Percentiles rank a stretch among this genome's conserved stretches.
Evolutionary conservation across 2,113 vertebrate species (phyloP).

Genomic region (Todiramphus saurophagus): DNA sequence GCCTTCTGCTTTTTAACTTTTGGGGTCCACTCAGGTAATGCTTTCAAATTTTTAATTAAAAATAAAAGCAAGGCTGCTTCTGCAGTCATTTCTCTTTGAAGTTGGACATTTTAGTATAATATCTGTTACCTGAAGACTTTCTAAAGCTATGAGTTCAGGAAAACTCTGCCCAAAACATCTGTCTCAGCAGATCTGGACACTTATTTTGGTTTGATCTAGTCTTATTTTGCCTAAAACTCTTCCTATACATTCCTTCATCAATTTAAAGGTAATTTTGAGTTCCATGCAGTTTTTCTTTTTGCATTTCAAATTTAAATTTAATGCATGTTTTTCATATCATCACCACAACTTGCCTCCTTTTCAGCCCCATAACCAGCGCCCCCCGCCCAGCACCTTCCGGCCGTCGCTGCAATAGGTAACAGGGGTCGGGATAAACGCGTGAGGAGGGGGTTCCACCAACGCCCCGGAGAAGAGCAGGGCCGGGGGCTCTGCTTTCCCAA

Average conservation of each 20-base stretch:
- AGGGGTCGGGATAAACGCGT: rapidly evolving
- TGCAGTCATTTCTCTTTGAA: constrained; percentile 44
- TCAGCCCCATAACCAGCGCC: not conserved
- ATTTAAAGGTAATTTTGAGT: constrained; percentile 12
- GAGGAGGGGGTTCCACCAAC: not conserved
- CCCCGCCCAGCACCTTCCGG: rapidly evolving
- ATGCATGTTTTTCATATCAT: not conserved
- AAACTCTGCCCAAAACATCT: constrained; percentile 10
- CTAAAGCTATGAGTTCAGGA: not conserved
- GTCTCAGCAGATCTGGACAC: constrained; percentile 24
- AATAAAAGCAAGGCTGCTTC: constrained; percentile 48
- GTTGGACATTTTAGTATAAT: constrained; percentile 39
- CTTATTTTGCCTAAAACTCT: constrained; percentile 44
- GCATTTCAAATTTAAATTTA: not conserved
- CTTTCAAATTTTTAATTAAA: constrained; percentile 61
- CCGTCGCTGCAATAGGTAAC: not conserved
- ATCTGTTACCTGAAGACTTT: constrained; percentile 37
- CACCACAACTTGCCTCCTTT: not conserved
- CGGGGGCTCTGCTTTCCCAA: not conserved
- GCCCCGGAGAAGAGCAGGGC: not conserved
- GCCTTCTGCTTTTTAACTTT: constrained; percentile 48
- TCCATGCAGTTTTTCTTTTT: not conserved
- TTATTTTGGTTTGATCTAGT: constrained; percentile 14
- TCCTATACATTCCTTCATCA: not conserved
- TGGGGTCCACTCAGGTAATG: constrained; percentile 2